Conservation (phyloP, 2,888 invertebrate genomes). For the Stramonita haemastoma region DNA sequence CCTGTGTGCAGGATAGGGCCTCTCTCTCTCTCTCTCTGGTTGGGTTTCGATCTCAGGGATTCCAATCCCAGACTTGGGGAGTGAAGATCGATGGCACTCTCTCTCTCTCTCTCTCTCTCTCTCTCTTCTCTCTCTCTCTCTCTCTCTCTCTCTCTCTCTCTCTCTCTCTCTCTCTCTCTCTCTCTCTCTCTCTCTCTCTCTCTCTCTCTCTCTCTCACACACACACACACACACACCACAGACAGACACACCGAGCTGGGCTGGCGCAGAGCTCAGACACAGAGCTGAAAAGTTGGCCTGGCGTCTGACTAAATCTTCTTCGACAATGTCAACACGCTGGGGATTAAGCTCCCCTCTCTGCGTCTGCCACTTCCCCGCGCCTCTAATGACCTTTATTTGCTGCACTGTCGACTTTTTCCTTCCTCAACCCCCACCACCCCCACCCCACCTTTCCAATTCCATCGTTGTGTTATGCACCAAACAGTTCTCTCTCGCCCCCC, state of each 20-base stretch:
- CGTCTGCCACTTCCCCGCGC: background rate
- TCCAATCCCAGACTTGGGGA: background rate
- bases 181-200: background rate
- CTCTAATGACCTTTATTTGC: constrained; percentile 35
- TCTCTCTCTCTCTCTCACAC: background rate
- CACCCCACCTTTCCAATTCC: background rate
- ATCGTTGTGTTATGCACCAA: constrained; percentile 9
- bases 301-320: constrained; percentile 27
- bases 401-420: constrained; percentile 1
- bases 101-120: background rate
- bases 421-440: background rate
- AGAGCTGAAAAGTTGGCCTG: constrained; percentile 12
- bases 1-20: background rate
- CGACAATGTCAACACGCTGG: constrained; percentile 28
- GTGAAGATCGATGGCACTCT: background rate
- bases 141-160: background rate
- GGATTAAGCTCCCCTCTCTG: constrained; percentile 2
- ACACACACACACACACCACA: background rate
- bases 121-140: background rate
- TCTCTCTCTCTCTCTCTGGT: background rate
- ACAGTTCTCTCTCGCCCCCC: background rate
- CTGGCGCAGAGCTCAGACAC: background rate
- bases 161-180: background rate
- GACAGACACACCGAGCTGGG: background rate
- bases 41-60: background rate